Evolutionary conservation across 30 jellyfish, hydroid and myxozoan genomes (phyloP), one percentile per base, ranked within the genome.

Genomic region (Phacellophora camtschatica): DNA sequence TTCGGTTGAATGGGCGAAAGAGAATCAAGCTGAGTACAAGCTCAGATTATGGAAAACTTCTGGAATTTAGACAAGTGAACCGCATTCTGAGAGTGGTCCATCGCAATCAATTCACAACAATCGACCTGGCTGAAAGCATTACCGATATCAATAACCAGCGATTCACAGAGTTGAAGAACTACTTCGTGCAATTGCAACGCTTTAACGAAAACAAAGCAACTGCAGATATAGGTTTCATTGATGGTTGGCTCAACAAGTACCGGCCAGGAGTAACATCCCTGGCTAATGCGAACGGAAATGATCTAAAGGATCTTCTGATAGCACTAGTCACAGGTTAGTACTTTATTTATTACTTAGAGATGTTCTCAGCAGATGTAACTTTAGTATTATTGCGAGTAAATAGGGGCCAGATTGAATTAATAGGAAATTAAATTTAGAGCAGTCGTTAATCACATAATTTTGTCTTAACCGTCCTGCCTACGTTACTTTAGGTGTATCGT

Each of bases 161-260:
- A 22, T 77, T 77, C 51, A 31, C 19, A 11, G 29, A 77, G 42
- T 34, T 77, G 31, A 65, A 39, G 58, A 24, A 62, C 5, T 77
- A 77, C 32, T 77, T 77, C 56, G 30, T 19, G 10, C 37, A 61
- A 59, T 24, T 77, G 16, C 68, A 64, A 16, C 23, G 43, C 25
- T 77, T 77, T 30, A 65, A 59, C 83, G 46, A 46, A 13, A 41
- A 77, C 28, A 58, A 58, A 41, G 61, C 56, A 25, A 35, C 24
- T 20, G 83, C 83, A 2, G 90, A 77, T 37, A 50, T 77, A 13
- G 22, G 18, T 15, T 77, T 57, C 37, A 58, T 77, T 24, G 30
- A 11, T 27, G 55, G 61, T 12, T 35, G 43, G 74, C 54, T 77
- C 19, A 6, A 42, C 15, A 45, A 15, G 22, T 77, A 68, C 46